Evolutionary conservation across 1,140 invertebrate species (phyloP).

Genomic region (Drosophila sucinea): DNA sequence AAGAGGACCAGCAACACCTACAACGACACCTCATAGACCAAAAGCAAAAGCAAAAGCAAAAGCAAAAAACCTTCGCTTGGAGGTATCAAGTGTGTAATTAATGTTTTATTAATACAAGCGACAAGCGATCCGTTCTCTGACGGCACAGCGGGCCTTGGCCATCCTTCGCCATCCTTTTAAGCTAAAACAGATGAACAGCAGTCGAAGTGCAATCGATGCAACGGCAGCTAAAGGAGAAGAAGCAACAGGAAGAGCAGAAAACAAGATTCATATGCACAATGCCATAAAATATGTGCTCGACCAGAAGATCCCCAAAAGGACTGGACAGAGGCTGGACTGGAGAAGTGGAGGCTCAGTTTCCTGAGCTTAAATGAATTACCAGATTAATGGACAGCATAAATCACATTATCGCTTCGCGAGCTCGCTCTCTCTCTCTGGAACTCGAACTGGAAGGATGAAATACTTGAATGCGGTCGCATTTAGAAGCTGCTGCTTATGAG

Average conservation of each 20-base stretch:
- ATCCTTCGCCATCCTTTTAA: slow-evolving; percentile 7
- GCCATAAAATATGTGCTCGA: slow-evolving; percentile 73
- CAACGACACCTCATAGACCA: slow-evolving; percentile 77
- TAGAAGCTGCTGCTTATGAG: slow-evolving; percentile 68
- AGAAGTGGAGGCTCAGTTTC: slow-evolving; percentile 66
- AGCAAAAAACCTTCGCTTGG: slow-evolving; percentile 34
- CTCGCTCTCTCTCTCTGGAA: no score
- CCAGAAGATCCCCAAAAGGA: slow-evolving; percentile 3
- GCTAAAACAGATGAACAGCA: slow-evolving; percentile 77
- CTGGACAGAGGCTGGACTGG: slow-evolving; percentile 1
- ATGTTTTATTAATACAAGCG: slow-evolving; percentile 83
- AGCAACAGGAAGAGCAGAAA: background rate
- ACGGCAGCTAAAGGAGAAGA: slow-evolving; percentile 13
- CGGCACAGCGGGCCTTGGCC: slow-evolving; percentile 39
- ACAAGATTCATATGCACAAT: slow-evolving; percentile 79
- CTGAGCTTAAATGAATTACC: slow-evolving; percentile 83
- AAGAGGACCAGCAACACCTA: slow-evolving; percentile 68
- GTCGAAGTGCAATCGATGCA: slow-evolving; percentile 83
- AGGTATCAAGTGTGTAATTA: slow-evolving; percentile 82
- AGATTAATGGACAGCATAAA: slow-evolving; percentile 83
- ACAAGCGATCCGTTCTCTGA: slow-evolving; percentile 78
- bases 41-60: slow-evolving; percentile 9
- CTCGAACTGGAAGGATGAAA: slow-evolving; percentile 2
- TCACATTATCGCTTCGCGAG: slow-evolving; percentile 82
- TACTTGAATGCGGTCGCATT: slow-evolving; percentile 60